A percentile compares a stretch with the other conserved stretches of the same genome.
These are phyloP conservation scores for Agriopis marginaria DNA, from an alignment of 2,888 invertebrate species.

Conservation along the genomic window DNA sequence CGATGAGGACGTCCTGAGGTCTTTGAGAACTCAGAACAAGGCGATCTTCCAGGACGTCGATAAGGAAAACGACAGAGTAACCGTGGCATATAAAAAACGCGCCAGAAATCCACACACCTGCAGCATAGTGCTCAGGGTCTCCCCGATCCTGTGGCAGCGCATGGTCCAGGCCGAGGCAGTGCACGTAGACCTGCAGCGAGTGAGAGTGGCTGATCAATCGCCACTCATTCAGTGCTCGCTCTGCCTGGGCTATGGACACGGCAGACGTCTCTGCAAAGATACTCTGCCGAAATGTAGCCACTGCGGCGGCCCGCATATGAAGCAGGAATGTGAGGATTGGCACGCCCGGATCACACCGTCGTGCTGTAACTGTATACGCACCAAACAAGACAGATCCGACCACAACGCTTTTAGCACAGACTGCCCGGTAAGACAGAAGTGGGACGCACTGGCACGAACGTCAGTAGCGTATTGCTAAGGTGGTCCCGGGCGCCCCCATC, in stretches of 20 bases:
- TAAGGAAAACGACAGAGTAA: neutral
- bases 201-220: no score
- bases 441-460: neutral
- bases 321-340: neutral
- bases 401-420: neutral
- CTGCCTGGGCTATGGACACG: no score
- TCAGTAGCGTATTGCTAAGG: neutral
- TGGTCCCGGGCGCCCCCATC: neutral
- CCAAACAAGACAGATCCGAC: neutral
- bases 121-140: neutral
- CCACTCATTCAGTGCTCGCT: no score
- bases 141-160: conserved; percentile 21
- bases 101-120: neutral
- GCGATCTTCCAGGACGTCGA: neutral
- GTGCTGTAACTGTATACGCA: neutral
- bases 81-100: neutral
- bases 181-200: neutral
- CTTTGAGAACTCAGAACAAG: neutral
- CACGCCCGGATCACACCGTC: neutral
- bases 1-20: neutral
- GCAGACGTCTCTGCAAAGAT: neutral
- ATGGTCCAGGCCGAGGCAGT: neutral
- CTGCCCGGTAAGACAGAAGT: neutral
- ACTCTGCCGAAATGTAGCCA: neutral
- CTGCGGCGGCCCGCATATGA: neutral